Evolutionary conservation across 2,888 invertebrate genomes (phyloP), one percentile per base, ranked within the genome.

Genomic region (Saturnia pavonia): DNA sequence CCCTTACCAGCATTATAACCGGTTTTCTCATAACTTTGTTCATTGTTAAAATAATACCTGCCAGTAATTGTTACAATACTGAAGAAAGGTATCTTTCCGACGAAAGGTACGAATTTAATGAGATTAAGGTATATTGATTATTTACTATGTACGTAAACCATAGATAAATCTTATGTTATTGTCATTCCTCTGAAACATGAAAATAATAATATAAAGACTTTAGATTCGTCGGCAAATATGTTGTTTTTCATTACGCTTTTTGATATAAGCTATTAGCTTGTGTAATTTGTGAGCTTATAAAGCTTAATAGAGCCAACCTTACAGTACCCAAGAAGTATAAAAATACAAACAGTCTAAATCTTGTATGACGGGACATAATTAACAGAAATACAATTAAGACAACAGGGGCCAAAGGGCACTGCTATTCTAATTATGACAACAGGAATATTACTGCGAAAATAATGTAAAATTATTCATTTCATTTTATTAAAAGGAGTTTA

Each of bases 1-100:
- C 82, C 78, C 83, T 27, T 25, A 78, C 85, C 84, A 83, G 78
- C 77, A 74, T 72, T 73, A 70, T 77, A 85, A 87, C 85, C 80
- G 77, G 87, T 86, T 88, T 82, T 83, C 78, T 79, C 79, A 82
- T 78, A 77, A 68, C 74, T 73, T 66, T 69, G 71, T 71, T 76
- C 77, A 77, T 70, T 69, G 60, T 45, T 69, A 67, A 45, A 74
- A 34, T 71, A 74, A 14, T 57, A 54, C 22, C 57, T 25, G 25
- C 0, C 11, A 57, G 57, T 25, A 54, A 54, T 22, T 22, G 54
- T 54, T 11, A 22, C 0, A 54, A 4, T 22, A 3, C 7, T 0
- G 22, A 22, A 25, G 1, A 57, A 54, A 9, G 6, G 9, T 8
- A 6, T 25, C 25, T 57, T 57, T 57, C n/a, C 54, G n/a, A 54